These are phyloP conservation scores for Drosophila punjabiensis DNA, from an alignment of 1,140 invertebrate genomes.

Conservation along the genomic window DNA sequence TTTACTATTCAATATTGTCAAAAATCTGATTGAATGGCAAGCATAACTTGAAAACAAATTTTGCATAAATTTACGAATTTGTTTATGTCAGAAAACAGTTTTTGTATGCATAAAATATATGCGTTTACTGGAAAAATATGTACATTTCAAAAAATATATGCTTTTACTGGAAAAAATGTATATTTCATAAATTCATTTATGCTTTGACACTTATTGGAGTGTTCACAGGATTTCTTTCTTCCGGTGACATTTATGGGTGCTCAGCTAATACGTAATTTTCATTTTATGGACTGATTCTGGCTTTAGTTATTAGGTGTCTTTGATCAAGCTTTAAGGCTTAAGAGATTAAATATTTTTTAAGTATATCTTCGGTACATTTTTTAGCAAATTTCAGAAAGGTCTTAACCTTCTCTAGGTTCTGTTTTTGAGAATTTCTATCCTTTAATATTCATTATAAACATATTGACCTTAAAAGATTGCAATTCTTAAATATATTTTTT, in stretches of 20 bases:
- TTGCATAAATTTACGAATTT: neutral
- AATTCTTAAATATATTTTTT: neutral
- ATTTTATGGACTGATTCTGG: neutral
- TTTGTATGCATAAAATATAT: neutral
- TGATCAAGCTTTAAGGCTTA: neutral
- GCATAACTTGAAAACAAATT: neutral
- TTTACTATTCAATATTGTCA: slow-evolving; percentile 9
- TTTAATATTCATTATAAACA: neutral
- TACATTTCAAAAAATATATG: neutral
- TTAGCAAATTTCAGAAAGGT: neutral
- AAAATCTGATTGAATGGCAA: neutral
- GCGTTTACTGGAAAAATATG: neutral
- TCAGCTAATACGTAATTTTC: neutral
- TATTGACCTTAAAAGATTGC: neutral
- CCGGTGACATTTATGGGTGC: neutral
- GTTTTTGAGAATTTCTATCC: neutral
- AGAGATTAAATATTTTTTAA: neutral
- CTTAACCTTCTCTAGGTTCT: neutral
- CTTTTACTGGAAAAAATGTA: neutral
- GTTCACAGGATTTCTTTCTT: neutral
- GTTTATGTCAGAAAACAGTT: no score
- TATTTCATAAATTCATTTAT: neutral
- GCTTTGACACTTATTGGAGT: neutral
- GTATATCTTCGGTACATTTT: neutral
- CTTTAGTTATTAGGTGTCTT: neutral